A percentile compares a stretch with the other conserved stretches of the same genome.
Conservation (phyloP, 2,888 invertebrate genomes). For the Scaptomyza tumidula region DNA sequence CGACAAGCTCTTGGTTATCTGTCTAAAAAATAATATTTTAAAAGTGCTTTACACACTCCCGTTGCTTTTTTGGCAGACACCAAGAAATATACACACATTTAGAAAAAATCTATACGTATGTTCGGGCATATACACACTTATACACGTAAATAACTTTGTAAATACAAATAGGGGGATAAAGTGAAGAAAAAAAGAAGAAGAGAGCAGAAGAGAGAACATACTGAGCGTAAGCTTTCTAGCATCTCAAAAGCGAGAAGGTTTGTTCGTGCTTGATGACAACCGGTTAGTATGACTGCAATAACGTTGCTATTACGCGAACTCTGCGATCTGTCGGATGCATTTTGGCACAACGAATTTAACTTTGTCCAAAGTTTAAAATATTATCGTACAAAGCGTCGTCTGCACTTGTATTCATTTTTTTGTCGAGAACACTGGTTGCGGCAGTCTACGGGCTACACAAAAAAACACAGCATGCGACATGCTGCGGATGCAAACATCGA, state of each 20-base stretch:
- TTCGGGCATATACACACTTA: background rate
- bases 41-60: background rate
- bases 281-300: conserved; percentile 82
- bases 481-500: conserved; percentile 66
- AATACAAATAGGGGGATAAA: conserved; percentile 1
- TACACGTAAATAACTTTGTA: background rate
- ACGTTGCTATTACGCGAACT: conserved; percentile 77
- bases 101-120: background rate
- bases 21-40: background rate
- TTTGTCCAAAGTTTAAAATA: conserved; percentile 69
- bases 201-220: conserved; percentile 13
- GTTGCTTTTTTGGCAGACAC: background rate
- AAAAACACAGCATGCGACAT: conserved; percentile 33
- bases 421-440: conserved; percentile 77
- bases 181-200: conserved; percentile 8
- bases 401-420: conserved; percentile 74
- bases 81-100: conserved; percentile 4
- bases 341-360: conserved; percentile 77
- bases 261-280: conserved; percentile 20
- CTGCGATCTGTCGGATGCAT: conserved; percentile 78
- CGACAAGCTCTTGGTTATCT: conserved; percentile 17
- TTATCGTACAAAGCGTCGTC: conserved; percentile 72
- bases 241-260: conserved; percentile 39
- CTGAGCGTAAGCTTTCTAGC: conserved; percentile 35
- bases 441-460: conserved; percentile 22